A percentile compares a stretch with the other conserved stretches of the same genome.
phyloP scores from a whole-genome alignment of 37 sponge, comb jelly and placozoan species.

The Oopsacas minuta region DNA sequence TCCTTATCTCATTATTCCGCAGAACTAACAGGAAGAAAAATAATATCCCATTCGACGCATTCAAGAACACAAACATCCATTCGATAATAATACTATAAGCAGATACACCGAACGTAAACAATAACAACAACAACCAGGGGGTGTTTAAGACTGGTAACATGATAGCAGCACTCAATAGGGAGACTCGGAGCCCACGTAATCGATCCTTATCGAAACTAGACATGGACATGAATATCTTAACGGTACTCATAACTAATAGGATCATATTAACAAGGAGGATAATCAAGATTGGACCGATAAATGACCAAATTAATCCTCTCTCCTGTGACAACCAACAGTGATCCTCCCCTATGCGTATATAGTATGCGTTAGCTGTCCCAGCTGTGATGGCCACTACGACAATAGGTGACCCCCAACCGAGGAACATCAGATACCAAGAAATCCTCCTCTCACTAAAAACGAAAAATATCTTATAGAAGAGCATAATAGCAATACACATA shows the following conservation, averaged over 20 bases:
- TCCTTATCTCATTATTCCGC: not conserved
- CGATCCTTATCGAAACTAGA: not conserved
- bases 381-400: not conserved
- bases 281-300: not conserved
- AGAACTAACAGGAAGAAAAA: not conserved
- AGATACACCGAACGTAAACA: not conserved
- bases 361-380: not conserved
- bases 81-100: not conserved
- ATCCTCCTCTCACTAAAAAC: not conserved
- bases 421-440: not conserved
- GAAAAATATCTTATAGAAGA: not conserved
- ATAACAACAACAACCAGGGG: not conserved
- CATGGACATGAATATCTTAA: not conserved
- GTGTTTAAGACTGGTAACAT: not conserved
- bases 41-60: not conserved
- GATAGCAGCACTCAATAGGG: not conserved
- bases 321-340: not conserved
- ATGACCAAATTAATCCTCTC: not conserved
- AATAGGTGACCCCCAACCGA: not conserved
- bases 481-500: not conserved
- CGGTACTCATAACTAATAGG: not conserved
- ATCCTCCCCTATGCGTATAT: not conserved
- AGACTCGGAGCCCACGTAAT: not conserved
- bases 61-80: not conserved
- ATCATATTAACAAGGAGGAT: not conserved